These are phyloP conservation scores for Rafetus swinhoei DNA, from an alignment of 2,113 vertebrate genomes.

Conservation along the genomic window DNA sequence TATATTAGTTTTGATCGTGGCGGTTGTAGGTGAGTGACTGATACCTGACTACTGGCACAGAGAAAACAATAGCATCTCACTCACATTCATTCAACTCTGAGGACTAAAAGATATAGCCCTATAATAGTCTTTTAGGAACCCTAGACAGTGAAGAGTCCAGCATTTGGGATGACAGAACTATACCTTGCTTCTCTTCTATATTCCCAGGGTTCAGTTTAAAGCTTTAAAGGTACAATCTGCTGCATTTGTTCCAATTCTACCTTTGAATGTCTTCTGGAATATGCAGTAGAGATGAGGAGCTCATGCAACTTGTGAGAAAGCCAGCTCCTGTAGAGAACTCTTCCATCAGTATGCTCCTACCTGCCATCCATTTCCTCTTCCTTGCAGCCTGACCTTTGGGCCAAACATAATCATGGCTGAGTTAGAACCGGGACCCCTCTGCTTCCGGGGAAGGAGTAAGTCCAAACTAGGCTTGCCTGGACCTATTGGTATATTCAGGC, in stretches of 20 bases:
- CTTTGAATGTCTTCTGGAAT: neutral
- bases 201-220: neutral
- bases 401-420: rapidly evolving
- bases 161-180: neutral
- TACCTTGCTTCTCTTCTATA: neutral
- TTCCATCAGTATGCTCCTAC: neutral
- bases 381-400: rapidly evolving
- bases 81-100: neutral
- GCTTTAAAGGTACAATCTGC: neutral
- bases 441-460: neutral
- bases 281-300: neutral
- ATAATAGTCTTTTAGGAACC: neutral
- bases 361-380: neutral
- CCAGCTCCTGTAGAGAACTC: neutral
- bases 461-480: neutral
- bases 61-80: neutral
- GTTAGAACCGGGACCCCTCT: neutral
- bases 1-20: neutral
- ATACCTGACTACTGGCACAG: neutral
- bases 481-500: neutral
- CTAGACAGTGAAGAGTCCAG: neutral
- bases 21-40: neutral
- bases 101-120: neutral
- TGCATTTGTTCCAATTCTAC: neutral
- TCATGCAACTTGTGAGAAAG: neutral